These are phyloP conservation scores for Stegastes partitus DNA, from an alignment of 2,113 vertebrate species.

Conservation along the genomic window DNA sequence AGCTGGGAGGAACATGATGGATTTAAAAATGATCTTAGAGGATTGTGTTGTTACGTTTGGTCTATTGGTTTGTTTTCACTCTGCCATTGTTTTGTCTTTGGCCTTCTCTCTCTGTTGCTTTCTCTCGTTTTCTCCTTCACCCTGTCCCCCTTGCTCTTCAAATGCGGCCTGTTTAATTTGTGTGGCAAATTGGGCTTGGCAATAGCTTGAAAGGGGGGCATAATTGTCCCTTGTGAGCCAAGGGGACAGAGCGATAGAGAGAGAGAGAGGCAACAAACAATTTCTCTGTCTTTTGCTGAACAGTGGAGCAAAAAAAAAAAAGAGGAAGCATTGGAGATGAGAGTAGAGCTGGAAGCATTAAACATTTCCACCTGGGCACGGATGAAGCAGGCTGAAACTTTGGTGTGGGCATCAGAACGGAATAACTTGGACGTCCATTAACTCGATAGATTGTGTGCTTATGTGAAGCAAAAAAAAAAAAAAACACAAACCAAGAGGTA, in stretches of 20 bases:
- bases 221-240: constrained; percentile 78
- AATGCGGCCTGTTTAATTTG: constrained; percentile 77
- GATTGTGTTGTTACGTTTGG: constrained; percentile 6
- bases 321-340: constrained; percentile 31
- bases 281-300: constrained; percentile 54
- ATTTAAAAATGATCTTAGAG: constrained; percentile 4
- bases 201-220: constrained; percentile 69
- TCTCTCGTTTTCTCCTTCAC: constrained; percentile 55
- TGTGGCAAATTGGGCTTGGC: constrained; percentile 80
- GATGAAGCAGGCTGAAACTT: constrained; percentile 16
- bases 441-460: constrained; percentile 16
- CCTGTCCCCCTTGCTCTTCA: constrained; percentile 61
- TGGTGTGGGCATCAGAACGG: constrained; percentile 10
- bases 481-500: constrained; percentile 10
- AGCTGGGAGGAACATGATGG: background rate
- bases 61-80: constrained; percentile 37
- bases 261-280: constrained; percentile 62
- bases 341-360: constrained; percentile 14
- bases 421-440: constrained; percentile 28
- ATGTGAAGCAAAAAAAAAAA: background rate
- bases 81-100: constrained; percentile 45
- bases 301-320: constrained; percentile 23
- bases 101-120: constrained; percentile 34
- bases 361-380: constrained; percentile 53
- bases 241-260: constrained; percentile 38